Evolutionary conservation across 2,113 vertebrate genomes (phyloP), one percentile per base, ranked within the genome.

Genomic region (Paraplagusia blochii): DNA sequence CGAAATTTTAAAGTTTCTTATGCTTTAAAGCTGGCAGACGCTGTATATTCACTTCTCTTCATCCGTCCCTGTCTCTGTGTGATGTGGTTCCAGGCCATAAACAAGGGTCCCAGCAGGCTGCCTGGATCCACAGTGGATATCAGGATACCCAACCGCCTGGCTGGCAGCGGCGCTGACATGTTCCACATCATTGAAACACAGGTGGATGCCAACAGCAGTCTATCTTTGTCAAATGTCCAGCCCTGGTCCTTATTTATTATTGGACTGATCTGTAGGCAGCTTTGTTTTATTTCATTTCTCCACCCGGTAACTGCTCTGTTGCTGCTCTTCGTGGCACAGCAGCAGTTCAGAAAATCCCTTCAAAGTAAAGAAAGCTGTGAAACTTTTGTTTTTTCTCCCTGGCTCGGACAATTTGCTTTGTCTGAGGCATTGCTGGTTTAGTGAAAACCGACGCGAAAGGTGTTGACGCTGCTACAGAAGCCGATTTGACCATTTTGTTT

Each of bases 51-150:
- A 50, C n/a, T 18, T 16, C 0, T 57, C 10, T 33, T 39, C 63
- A 22, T 10, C n/a, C 63, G 16, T 66, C 22, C 8, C 16, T 34
- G 5, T 65, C 11, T 51, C 11, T 52, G 19, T 63, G 42, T 71
- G 19, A 60, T 79, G 46, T 81, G 57, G 11, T 77, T 84, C 36
- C 58, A 99, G 97, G 92, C 96, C 75, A 96, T 97, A 76, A 99
- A 99, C 86, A 92, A 93, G 53, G 97, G 97, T n/a, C 97, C 97
- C 50, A 99, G 97, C 87, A 90, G 93, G 57, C 92, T 98, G 7
- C 96, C 95, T 18, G 93, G 92, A 53, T 94, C 95, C 34, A 91
- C 86, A 7, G 88, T 98, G 79, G 92, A 93, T 80, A 89, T 99
- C 81, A 91, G 91, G 19, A 92, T 99, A 82, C 97, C 97, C n/a